These are phyloP conservation scores for Drosophila eohydei DNA, from an alignment of 2,888 invertebrate species.

Conservation along the genomic window DNA sequence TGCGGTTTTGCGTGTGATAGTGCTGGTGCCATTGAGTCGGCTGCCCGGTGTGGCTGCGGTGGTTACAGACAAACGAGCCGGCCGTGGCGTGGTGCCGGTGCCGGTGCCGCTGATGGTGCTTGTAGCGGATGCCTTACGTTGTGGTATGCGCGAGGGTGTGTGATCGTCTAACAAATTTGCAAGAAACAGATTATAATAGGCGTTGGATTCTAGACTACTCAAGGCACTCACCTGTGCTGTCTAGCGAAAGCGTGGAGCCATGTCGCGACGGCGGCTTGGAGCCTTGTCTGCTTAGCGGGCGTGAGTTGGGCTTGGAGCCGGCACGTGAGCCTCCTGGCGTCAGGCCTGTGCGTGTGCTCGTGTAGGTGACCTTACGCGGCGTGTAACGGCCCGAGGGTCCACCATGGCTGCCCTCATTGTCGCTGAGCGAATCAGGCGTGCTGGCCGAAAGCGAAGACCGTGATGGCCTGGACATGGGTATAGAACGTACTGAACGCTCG, in stretches of 20 bases:
- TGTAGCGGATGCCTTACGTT: conserved; percentile 88
- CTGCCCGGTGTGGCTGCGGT: conserved; percentile 83
- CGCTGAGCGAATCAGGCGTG: conserved; percentile 95
- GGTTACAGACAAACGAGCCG: conserved; percentile 50
- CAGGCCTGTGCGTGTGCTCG: conserved; percentile 87
- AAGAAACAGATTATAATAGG: neutral
- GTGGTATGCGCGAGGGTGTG: conserved; percentile 93
- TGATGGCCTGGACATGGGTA: conserved; percentile 94
- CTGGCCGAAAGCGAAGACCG: conserved; percentile 93
- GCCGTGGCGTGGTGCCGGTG: conserved; percentile 66
- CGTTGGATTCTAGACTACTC: too few species aligned
- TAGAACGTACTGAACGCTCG: conserved; percentile 95
- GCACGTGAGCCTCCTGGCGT: conserved; percentile 91
- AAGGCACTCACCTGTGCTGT: conserved; percentile 90
- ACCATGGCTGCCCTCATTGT: conserved; percentile 92
- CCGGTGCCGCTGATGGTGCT: conserved; percentile 86
- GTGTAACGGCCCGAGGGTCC: conserved; percentile 88
- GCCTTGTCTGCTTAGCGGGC: conserved; percentile 93
- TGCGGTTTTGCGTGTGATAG: conserved; percentile 88
- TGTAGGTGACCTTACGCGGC: conserved; percentile 88
- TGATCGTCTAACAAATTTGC: conserved; percentile 75
- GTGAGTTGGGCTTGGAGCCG: conserved; percentile 92
- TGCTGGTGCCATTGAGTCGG: conserved; percentile 87
- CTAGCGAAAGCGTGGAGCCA: conserved; percentile 95
- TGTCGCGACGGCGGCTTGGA: conserved; percentile 97